Evolutionary conservation across 1,140 invertebrate species (phyloP).

Genomic region (Metopolophium dirhodum): DNA sequence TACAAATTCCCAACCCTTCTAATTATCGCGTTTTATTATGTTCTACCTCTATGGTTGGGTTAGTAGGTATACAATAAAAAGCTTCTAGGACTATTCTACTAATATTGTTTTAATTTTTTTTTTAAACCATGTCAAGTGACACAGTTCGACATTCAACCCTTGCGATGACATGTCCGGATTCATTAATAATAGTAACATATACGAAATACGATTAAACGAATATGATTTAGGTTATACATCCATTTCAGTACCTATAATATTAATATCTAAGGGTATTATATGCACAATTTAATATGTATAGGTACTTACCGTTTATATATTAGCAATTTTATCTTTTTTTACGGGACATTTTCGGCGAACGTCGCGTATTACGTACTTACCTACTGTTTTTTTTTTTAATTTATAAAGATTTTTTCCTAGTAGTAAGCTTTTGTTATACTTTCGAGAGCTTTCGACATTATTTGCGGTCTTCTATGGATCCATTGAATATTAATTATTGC

Average conservation of each 20-base stretch:
- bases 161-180: no score
- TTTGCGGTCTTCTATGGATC: background rate
- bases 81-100: no score
- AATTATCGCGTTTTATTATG: no score
- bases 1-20: no score
- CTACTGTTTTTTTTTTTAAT: background rate
- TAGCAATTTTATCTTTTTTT: background rate
- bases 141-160: no score
- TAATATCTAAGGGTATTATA: background rate
- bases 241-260: background rate
- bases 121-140: no score
- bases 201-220: background rate
- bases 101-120: no score
- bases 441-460: background rate
- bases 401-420: background rate
- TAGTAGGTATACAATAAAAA: no score
- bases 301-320: background rate
- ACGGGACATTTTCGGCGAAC: background rate
- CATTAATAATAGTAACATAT: no score
- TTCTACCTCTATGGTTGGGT: no score
- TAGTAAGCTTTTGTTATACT: background rate
- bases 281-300: background rate
- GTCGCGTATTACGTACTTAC: background rate
- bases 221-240: background rate
- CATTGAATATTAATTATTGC: background rate